phyloP scores from a whole-genome alignment of 2,888 invertebrate species.

The Lasioglossum calceatum region DNA sequence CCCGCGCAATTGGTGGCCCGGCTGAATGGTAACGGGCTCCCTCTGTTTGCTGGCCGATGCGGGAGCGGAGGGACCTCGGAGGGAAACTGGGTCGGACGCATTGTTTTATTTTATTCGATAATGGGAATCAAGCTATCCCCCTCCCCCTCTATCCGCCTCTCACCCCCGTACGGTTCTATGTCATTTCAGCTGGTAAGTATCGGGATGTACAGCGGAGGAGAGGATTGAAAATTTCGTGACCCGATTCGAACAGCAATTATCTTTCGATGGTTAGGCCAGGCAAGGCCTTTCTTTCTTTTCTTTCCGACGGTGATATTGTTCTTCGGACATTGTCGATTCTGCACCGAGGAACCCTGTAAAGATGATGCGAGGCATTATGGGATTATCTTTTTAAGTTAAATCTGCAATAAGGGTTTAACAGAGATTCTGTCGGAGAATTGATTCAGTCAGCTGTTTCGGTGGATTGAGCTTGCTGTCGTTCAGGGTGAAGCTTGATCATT shows the following conservation, averaged over 20 bases:
- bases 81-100: slow-evolving; percentile 25
- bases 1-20: slow-evolving; percentile 9
- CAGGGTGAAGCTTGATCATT: not conserved
- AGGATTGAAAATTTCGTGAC: slow-evolving; percentile 3
- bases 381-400: not conserved
- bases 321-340: not conserved
- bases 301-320: not conserved
- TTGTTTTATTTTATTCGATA: slow-evolving; percentile 25
- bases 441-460: not conserved
- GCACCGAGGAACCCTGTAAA: not conserved
- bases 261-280: not conserved
- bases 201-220: not conserved
- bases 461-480: not conserved
- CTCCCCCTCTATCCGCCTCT: not conserved
- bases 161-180: not conserved
- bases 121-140: not conserved
- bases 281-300: not conserved
- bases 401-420: not conserved
- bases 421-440: not conserved
- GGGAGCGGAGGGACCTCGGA: not conserved
- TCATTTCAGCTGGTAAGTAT: slow-evolving; percentile 19
- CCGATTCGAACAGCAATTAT: slow-evolving; percentile 1
- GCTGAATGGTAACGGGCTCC: not conserved
- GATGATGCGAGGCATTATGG: not conserved
- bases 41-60: not conserved